phyloP scores from a whole-genome alignment of 2,888 invertebrate genomes.

The Philereme vetulata region DNA sequence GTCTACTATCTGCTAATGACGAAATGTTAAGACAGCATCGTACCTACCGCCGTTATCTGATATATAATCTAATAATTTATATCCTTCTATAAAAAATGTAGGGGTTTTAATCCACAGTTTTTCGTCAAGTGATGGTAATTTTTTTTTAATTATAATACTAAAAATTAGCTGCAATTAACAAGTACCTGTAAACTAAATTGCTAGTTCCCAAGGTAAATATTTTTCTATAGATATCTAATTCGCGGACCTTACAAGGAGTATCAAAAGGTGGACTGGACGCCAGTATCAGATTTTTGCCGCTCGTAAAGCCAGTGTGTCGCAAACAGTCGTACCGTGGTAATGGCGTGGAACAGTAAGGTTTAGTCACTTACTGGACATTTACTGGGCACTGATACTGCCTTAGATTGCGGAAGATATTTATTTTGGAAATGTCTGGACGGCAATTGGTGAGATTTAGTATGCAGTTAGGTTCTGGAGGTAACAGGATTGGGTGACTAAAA shows the following conservation, averaged over 20 bases:
- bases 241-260: conserved; percentile 37
- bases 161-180: too few relatives aligned
- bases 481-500: background rate
- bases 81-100: too few relatives aligned
- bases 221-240: conserved; percentile 31
- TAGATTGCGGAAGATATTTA: conserved; percentile 30
- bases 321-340: conserved; percentile 63
- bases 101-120: too few relatives aligned
- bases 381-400: conserved; percentile 19
- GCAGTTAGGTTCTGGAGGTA: conserved; percentile 8
- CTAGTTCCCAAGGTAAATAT: too few relatives aligned
- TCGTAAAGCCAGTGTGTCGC: conserved; percentile 71
- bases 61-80: too few relatives aligned
- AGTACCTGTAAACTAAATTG: background rate
- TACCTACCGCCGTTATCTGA: too few relatives aligned
- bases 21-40: too few relatives aligned
- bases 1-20: too few relatives aligned
- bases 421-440: conserved; percentile 19
- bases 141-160: too few relatives aligned
- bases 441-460: conserved; percentile 13
- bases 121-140: too few relatives aligned
- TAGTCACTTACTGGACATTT: conserved; percentile 32
- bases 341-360: conserved; percentile 35
- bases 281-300: conserved; percentile 76
- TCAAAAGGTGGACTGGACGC: conserved; percentile 60